These are phyloP conservation scores for Drosophila funebris DNA, from an alignment of 1,140 invertebrate species.

Conservation along the genomic window DNA sequence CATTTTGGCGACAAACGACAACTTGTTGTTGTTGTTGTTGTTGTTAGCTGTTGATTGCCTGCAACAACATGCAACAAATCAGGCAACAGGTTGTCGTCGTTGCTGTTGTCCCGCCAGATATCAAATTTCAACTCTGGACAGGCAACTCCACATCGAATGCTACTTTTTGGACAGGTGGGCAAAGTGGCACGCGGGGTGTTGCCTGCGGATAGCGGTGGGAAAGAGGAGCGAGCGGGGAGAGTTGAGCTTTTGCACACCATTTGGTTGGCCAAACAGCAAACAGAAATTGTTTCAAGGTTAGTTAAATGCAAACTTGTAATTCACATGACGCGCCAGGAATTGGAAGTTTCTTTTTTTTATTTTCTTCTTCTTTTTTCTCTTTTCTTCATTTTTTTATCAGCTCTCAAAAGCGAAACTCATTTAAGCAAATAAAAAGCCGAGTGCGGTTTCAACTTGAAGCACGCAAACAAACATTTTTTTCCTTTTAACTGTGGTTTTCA, in stretches of 20 bases:
- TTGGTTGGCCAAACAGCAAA: slow-evolving; percentile 27
- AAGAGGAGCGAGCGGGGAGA: background rate
- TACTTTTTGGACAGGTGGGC: slow-evolving; percentile 8
- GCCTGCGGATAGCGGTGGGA: background rate
- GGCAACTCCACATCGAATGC: slow-evolving; percentile 17
- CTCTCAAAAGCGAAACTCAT: slow-evolving; percentile 51
- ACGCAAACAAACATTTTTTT: slow-evolving; percentile 14
- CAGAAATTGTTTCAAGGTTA: slow-evolving; percentile 49
- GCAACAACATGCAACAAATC: slow-evolving; percentile 51
- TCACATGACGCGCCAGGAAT: slow-evolving; percentile 43
- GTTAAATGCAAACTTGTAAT: slow-evolving; percentile 41
- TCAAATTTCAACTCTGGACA: slow-evolving; percentile 46
- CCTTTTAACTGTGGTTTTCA: background rate
- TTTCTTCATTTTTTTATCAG: background rate
- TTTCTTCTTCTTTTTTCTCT: background rate
- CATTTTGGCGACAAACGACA: slow-evolving; percentile 55
- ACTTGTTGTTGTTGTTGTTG: slow-evolving; percentile 37
- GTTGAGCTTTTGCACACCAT: background rate
- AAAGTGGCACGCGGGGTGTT: background rate
- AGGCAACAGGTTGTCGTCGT: slow-evolving; percentile 45
- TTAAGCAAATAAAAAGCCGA: slow-evolving; percentile 43
- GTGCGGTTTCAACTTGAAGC: slow-evolving; percentile 18
- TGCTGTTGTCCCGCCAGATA: slow-evolving; percentile 33
- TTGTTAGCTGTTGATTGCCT: slow-evolving; percentile 43
- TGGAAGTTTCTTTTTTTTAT: slow-evolving; percentile 27